Evolutionary conservation across 2,888 invertebrate genomes (phyloP).

Genomic region (Parthenolecanium corni): DNA sequence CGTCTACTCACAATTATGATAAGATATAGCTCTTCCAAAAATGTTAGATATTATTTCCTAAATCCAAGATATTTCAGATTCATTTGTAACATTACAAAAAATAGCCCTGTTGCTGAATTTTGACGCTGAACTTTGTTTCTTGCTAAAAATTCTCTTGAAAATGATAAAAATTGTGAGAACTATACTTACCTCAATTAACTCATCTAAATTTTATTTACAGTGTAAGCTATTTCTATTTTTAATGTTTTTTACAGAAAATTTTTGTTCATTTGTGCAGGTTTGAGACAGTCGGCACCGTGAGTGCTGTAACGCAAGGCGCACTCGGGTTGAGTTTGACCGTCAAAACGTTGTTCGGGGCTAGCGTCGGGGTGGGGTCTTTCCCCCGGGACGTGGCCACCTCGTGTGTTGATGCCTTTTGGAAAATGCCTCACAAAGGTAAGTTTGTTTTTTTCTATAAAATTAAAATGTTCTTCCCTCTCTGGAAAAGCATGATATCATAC

Average conservation of each 20-base stretch:
- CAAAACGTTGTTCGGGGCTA: constrained; percentile 46
- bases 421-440: constrained; percentile 78
- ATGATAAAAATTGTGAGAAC: too few relatives aligned
- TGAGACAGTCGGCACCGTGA: constrained; percentile 23
- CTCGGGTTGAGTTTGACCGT: constrained; percentile 30
- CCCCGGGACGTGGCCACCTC: constrained; percentile 53
- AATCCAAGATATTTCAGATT: too few relatives aligned
- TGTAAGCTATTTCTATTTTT: too few relatives aligned
- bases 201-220: background rate
- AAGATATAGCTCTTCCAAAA: too few relatives aligned
- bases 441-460: constrained; percentile 27
- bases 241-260: constrained; percentile 1
- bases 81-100: too few relatives aligned
- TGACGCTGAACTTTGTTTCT: too few relatives aligned
- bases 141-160: background rate
- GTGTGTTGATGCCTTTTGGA: constrained; percentile 64
- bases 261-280: constrained; percentile 1
- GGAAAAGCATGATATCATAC: background rate
- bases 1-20: too few relatives aligned
- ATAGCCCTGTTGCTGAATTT: too few relatives aligned
- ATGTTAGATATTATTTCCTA: too few relatives aligned
- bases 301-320: constrained; percentile 26
- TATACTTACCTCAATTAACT: too few relatives aligned
- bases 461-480: background rate
- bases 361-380: constrained; percentile 56